Conservation (phyloP, 2,888 invertebrate species). For the Drosophila ezoana region DNA sequence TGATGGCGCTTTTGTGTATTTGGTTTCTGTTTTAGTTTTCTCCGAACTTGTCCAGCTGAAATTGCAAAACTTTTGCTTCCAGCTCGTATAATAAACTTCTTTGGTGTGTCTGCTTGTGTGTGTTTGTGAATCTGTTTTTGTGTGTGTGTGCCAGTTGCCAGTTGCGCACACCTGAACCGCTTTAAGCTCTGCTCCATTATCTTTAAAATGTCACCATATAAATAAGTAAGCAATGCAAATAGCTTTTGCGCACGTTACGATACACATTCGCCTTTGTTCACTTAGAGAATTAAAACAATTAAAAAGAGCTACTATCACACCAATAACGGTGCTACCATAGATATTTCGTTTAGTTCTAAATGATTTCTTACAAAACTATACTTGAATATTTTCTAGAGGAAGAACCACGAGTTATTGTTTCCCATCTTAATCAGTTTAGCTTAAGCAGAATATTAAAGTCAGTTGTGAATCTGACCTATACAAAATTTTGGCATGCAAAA, state of each 20-base stretch:
- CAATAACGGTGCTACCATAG: too few relatives aligned
- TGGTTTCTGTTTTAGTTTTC: constrained; percentile 39
- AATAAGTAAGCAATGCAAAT: constrained; percentile 49
- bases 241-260: constrained; percentile 1
- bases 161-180: constrained; percentile 26
- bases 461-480: too few relatives aligned
- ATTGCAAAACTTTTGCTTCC: constrained; percentile 57
- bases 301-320: too few relatives aligned
- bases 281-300: too few relatives aligned
- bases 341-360: too few relatives aligned
- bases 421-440: too few relatives aligned
- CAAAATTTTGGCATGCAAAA: too few relatives aligned
- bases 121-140: neutral
- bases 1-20: constrained; percentile 52
- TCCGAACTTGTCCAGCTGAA: constrained; percentile 50
- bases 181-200: constrained; percentile 29
- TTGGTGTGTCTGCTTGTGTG: neutral
- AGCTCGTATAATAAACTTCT: constrained; percentile 44
- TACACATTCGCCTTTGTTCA: too few relatives aligned
- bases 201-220: constrained; percentile 32
- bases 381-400: too few relatives aligned
- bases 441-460: too few relatives aligned
- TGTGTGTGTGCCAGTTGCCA: constrained; percentile 2
- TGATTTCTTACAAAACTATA: too few relatives aligned
- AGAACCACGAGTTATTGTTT: too few relatives aligned